Evolutionary conservation across 2,888 invertebrate genomes (phyloP).

Genomic region (Microplitis deprimator): DNA sequence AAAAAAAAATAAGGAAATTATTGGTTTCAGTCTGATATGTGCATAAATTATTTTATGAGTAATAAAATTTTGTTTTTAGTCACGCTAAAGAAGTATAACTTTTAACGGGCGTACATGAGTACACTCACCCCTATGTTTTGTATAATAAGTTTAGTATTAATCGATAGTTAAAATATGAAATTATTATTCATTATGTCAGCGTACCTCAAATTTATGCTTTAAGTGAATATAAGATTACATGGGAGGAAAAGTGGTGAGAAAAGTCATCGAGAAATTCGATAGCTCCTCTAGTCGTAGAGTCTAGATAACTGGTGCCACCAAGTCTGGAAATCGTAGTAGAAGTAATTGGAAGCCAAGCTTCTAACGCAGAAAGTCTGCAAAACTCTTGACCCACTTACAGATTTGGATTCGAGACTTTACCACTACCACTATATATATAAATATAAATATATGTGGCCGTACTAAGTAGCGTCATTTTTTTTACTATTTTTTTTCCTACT

Average conservation of each 20-base stretch:
- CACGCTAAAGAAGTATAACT: too few species aligned
- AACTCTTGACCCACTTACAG: not conserved
- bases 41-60: too few species aligned
- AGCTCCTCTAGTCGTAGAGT: constrained; percentile 57
- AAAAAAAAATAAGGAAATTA: too few species aligned
- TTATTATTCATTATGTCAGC: not conserved
- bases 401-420: not conserved
- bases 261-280: constrained; percentile 38
- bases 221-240: not conserved
- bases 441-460: too few species aligned
- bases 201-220: not conserved
- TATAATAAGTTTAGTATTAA: too few species aligned
- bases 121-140: too few species aligned
- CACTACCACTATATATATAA: not conserved
- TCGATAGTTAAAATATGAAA: too few species aligned
- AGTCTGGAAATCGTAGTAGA: constrained; percentile 54
- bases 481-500: too few species aligned
- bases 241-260: constrained; percentile 25
- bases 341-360: constrained; percentile 30
- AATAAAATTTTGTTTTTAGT: too few species aligned
- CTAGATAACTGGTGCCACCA: constrained; percentile 57
- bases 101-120: too few species aligned
- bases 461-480: too few species aligned
- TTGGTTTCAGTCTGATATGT: too few species aligned
- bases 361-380: constrained; percentile 25